Evolutionary conservation across 92 coral and sea anemone species (phyloP).

Genomic region (Siderastrea radians): DNA sequence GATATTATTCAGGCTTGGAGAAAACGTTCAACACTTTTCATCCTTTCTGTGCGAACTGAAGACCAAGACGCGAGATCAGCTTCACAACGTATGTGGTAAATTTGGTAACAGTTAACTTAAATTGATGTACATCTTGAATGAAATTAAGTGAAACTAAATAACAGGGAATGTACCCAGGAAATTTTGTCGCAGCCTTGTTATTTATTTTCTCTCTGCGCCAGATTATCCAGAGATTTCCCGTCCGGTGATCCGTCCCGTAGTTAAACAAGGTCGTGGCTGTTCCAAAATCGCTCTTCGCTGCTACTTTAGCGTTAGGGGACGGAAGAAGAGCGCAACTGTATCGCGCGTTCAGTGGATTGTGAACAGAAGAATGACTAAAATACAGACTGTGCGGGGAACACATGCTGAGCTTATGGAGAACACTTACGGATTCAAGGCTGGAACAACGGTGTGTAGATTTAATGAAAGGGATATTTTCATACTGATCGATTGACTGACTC

Average conservation of each 20-base stretch:
- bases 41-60: too few relatives aligned
- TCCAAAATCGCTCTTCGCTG: conserved; percentile 83
- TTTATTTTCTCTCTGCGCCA: not conserved
- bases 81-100: too few relatives aligned
- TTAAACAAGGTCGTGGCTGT: conserved; percentile 64
- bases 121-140: too few relatives aligned
- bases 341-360: conserved; percentile 77
- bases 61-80: too few relatives aligned
- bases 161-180: too few relatives aligned
- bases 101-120: too few relatives aligned
- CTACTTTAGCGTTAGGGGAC: conserved; percentile 62
- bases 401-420: conserved; percentile 75
- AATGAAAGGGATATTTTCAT: too few relatives aligned
- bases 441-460: conserved; percentile 77
- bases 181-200: too few relatives aligned
- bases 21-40: too few relatives aligned
- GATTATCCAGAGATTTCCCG: conserved; percentile 79
- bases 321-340: conserved; percentile 59
- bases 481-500: not conserved
- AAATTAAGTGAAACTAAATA: too few relatives aligned
- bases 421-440: conserved; percentile 86
- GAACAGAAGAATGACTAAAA: conserved; percentile 64
- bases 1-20: too few relatives aligned
- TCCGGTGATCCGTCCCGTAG: conserved; percentile 75
- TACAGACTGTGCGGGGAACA: conserved; percentile 47